A percentile compares a stretch with the other conserved stretches of the same genome.
These are phyloP conservation scores for Psephotus haematonotus DNA, from an alignment of 2,113 vertebrate species.

Conservation along the genomic window DNA sequence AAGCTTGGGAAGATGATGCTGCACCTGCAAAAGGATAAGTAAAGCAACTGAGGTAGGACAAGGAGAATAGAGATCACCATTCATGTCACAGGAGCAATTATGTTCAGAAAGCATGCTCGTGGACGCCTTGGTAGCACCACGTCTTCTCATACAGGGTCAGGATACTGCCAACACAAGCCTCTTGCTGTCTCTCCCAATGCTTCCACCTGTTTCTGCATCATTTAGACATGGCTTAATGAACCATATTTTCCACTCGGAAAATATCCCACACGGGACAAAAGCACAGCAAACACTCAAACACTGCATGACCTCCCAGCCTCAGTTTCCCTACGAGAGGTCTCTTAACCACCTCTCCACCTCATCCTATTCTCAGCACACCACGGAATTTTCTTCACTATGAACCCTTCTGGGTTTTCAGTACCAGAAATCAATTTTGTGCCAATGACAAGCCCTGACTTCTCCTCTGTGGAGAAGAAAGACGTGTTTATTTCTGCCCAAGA, in stretches of 20 bases:
- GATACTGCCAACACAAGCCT: neutral
- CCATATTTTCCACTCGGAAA: neutral
- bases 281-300: neutral
- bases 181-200: neutral
- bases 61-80: neutral
- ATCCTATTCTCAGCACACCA: neutral
- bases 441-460: neutral
- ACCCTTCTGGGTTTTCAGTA: neutral
- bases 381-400: neutral
- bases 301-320: neutral
- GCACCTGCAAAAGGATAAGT: slow-evolving; percentile 77
- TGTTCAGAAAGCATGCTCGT: neutral
- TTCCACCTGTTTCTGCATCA: neutral
- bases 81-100: neutral
- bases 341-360: neutral
- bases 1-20: slow-evolving; percentile 92
- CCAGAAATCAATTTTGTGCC: neutral
- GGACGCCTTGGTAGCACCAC: neutral
- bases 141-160: neutral
- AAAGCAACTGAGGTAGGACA: neutral
- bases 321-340: neutral
- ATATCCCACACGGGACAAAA: neutral
- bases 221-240: neutral
- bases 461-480: neutral
- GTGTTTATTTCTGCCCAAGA: neutral